These are phyloP conservation scores for Ametastegia equiseti DNA, from an alignment of 2,888 invertebrate genomes.

Conservation along the genomic window DNA sequence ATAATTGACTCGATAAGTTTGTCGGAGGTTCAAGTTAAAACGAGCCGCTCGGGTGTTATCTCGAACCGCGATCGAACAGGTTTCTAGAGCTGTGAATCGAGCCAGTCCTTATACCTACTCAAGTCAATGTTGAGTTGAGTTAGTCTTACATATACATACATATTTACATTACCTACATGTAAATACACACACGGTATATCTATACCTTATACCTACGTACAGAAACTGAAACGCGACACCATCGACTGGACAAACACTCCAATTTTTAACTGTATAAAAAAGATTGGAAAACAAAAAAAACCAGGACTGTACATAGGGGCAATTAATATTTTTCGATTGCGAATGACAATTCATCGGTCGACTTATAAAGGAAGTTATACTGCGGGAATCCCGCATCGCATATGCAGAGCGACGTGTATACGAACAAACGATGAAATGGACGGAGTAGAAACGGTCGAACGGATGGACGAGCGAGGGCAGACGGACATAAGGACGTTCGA, in stretches of 20 bases:
- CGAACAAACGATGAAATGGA: neutral
- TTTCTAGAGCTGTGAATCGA: constrained; percentile 5
- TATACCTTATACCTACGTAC: too few relatives aligned
- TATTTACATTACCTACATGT: too few relatives aligned
- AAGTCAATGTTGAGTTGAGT: neutral
- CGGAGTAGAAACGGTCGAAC: neutral
- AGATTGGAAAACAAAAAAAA: neutral
- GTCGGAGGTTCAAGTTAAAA: neutral
- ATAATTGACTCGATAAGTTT: constrained; percentile 19
- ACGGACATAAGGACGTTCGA: constrained; percentile 24
- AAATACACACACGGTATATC: too few relatives aligned
- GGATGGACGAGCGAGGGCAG: neutral
- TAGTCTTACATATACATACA: too few relatives aligned
- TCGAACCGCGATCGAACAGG: constrained; percentile 22
- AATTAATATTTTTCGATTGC: constrained; percentile 46
- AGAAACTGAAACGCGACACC: too few relatives aligned
- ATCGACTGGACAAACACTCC: too few relatives aligned
- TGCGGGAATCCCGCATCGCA: constrained; percentile 46
- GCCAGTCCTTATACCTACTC: neutral
- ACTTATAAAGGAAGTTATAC: constrained; percentile 41
- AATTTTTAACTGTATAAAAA: too few relatives aligned
- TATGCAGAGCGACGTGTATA: constrained; percentile 25
- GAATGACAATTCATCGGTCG: constrained; percentile 41
- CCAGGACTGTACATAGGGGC: constrained; percentile 22
- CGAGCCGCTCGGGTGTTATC: constrained; percentile 17